phyloP scores from a whole-genome alignment of 2,113 vertebrate species.

The Notiomystis cincta region DNA sequence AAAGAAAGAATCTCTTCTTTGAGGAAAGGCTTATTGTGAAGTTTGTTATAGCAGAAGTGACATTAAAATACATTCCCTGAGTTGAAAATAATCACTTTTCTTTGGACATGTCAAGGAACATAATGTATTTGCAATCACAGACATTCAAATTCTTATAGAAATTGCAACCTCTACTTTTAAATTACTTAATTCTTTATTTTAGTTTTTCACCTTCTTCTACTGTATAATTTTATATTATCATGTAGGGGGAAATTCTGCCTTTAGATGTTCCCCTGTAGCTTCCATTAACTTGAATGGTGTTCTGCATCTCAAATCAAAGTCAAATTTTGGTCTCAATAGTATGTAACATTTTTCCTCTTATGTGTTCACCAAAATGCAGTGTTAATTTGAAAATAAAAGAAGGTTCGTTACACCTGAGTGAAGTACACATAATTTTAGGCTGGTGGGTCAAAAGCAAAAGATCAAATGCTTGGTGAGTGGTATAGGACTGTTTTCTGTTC shows the following conservation, averaged over 20 bases:
- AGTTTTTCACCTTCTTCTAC: slow-evolving; percentile 14
- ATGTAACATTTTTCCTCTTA: background rate
- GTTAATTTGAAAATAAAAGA: background rate
- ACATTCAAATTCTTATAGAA: slow-evolving; percentile 52
- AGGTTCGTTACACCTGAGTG: background rate
- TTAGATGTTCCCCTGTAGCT: background rate
- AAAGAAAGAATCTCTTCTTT: background rate
- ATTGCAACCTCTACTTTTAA: slow-evolving; percentile 16
- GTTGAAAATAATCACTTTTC: slow-evolving; percentile 64
- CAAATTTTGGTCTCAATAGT: background rate
- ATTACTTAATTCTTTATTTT: slow-evolving; percentile 46
- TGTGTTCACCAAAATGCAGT: background rate
- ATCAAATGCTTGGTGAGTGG: background rate
- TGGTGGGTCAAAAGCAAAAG: background rate
- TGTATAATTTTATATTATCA: slow-evolving; percentile 43
- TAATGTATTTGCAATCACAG: slow-evolving; percentile 28
- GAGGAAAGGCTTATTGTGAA: slow-evolving; percentile 41
- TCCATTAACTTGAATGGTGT: background rate
- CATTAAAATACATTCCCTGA: slow-evolving; percentile 33
- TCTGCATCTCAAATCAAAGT: background rate
- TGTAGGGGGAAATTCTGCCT: background rate
- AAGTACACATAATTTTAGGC: background rate
- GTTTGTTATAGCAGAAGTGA: slow-evolving; percentile 59
- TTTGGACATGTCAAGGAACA: slow-evolving; percentile 32
- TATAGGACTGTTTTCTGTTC: background rate